A percentile compares a stretch with the other conserved stretches of the same genome.
Evolutionary conservation across 1,140 invertebrate species (phyloP).

Genomic region (Ceratosolen fusciceps): DNA sequence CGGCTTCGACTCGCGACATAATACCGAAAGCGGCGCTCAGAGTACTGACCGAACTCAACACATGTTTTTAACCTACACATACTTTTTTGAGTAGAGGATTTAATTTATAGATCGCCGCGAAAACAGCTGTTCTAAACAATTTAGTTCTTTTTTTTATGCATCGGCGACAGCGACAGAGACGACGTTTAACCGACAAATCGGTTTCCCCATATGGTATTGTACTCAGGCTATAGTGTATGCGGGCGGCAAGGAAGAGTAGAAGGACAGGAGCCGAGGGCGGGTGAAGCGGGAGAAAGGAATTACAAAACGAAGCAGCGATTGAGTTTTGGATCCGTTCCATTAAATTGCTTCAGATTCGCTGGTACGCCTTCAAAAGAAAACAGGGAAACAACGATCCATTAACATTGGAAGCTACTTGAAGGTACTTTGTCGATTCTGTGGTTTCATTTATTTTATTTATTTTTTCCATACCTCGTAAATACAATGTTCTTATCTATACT

Average conservation of each 20-base stretch:
- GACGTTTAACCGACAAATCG: background rate
- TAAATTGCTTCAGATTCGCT: slow-evolving; percentile 13
- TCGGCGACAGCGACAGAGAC: background rate
- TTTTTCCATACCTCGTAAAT: slow-evolving; percentile 14
- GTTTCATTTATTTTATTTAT: slow-evolving; percentile 3
- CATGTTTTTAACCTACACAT: slow-evolving; percentile 21
- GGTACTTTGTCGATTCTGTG: background rate
- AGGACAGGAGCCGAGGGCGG: background rate
- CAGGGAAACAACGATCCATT: slow-evolving; percentile 33
- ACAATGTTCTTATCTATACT: background rate
- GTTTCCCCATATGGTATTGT: background rate
- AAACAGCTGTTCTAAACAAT: slow-evolving; percentile 56
- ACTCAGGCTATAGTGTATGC: background rate
- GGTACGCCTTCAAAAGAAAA: background rate
- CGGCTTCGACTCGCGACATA: background rate
- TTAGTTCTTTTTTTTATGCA: slow-evolving; percentile 25
- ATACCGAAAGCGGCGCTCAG: background rate
- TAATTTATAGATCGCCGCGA: slow-evolving; percentile 40
- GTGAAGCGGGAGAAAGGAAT: background rate
- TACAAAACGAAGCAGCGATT: background rate
- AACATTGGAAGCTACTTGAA: background rate
- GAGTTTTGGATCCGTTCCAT: slow-evolving; percentile 17
- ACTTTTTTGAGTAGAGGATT: background rate
- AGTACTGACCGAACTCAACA: background rate
- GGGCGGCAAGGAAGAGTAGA: too few species aligned